Percentiles rank a stretch among this genome's conserved stretches.
Evolutionary conservation across 1,140 invertebrate species (phyloP).

Genomic region (Campoletis sonorensis): DNA sequence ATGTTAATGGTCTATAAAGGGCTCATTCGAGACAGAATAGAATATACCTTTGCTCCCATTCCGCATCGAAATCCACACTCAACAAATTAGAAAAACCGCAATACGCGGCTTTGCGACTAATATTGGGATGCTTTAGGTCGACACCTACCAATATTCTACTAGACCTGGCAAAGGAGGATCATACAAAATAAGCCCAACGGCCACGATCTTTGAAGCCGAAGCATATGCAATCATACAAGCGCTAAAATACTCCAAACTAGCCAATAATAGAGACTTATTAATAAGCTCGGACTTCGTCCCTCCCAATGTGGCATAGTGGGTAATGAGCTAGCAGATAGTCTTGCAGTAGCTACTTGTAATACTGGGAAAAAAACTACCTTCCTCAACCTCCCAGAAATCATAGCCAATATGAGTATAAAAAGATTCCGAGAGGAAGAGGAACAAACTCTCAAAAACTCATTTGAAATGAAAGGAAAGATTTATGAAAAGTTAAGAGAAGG

Average conservation of each 20-base stretch:
- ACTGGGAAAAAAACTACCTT: neutral
- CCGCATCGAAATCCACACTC: neutral
- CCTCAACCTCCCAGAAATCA: neutral
- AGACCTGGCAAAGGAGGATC: neutral
- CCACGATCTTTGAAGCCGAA: too few species aligned
- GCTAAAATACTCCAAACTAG: neutral
- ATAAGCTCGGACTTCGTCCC: constrained; percentile 28
- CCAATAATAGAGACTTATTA: neutral
- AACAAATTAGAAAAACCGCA: constrained; percentile 43
- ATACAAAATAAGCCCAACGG: neutral
- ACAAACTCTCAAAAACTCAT: neutral
- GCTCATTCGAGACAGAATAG: constrained; percentile 44
- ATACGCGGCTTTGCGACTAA: constrained; percentile 28
- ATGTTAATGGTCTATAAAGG: constrained; percentile 51
- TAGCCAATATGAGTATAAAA: neutral
- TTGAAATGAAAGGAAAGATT: neutral
- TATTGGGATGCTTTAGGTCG: constrained; percentile 5
- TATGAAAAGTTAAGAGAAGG: neutral
- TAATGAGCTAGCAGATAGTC: neutral
- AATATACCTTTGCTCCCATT: constrained; percentile 35
- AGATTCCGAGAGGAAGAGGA: neutral
- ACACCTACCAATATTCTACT: constrained; percentile 14
- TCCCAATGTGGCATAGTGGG: neutral
- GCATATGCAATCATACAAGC: constrained; percentile 16
- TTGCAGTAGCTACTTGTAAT: neutral